These are phyloP conservation scores for Saccostrea echinata DNA, from an alignment of 1,140 invertebrate species.

Conservation along the genomic window DNA sequence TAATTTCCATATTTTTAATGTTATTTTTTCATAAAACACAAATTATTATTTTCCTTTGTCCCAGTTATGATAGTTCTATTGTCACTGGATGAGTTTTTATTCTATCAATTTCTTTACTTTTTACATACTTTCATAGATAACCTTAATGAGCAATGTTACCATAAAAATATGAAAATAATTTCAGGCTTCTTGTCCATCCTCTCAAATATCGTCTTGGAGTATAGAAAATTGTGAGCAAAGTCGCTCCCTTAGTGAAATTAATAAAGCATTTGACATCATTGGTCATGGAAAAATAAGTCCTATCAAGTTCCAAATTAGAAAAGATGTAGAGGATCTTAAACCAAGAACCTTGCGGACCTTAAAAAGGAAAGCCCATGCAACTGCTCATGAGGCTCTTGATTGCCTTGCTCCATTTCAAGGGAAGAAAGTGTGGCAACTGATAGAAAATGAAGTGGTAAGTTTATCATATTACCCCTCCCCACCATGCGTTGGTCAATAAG, in stretches of 20 bases:
- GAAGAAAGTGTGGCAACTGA: conserved; percentile 32
- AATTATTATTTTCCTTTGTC: no score
- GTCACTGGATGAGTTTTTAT: no score
- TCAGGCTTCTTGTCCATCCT: conserved; percentile 23
- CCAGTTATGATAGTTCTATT: no score
- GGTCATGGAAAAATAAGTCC: conserved; percentile 16
- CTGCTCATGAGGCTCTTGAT: conserved; percentile 24
- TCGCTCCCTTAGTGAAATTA: not conserved
- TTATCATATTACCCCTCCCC: not conserved
- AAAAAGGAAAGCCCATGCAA: conserved; percentile 14
- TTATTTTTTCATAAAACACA: no score
- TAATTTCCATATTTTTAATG: no score
- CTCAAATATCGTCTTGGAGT: conserved; percentile 38
- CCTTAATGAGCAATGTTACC: not conserved
- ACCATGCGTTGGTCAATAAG: no score
- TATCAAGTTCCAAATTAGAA: conserved; percentile 27
- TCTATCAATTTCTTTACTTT: no score
- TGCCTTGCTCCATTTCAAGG: conserved; percentile 26
- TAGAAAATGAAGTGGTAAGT: not conserved
- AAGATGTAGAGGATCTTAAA: not conserved
- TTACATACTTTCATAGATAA: no score
- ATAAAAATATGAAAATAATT: not conserved
- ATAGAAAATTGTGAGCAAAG: not conserved
- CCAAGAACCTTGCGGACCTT: conserved; percentile 5
- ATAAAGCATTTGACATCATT: not conserved